Evolutionary conservation across 2,888 invertebrate genomes (phyloP).

Genomic region (Carpatolechia fugitivella): DNA sequence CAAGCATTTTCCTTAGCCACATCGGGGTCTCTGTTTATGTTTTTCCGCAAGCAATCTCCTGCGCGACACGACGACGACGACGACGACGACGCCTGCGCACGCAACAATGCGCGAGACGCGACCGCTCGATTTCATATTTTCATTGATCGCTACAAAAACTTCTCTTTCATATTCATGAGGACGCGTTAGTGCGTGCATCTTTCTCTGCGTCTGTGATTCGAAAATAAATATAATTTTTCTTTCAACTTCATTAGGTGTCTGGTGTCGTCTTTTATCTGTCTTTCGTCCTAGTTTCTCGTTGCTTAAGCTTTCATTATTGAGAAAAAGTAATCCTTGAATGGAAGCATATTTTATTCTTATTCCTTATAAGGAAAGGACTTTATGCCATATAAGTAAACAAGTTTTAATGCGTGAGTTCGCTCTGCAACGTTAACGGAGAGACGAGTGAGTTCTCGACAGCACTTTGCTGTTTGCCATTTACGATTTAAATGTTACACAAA

Average conservation of each 20-base stretch:
- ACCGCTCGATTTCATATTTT: constrained; percentile 28
- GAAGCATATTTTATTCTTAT: constrained; percentile 55
- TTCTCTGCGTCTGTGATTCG: not conserved
- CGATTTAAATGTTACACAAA: constrained; percentile 44
- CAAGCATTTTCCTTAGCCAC: constrained; percentile 2
- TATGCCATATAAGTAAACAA: constrained; percentile 72
- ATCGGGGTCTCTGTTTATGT: constrained; percentile 23
- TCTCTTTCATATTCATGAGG: constrained; percentile 16
- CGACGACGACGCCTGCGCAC: constrained; percentile 14
- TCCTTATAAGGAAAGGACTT: constrained; percentile 56
- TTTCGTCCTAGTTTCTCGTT: constrained; percentile 38
- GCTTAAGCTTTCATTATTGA: constrained; percentile 33
- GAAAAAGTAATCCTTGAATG: constrained; percentile 62
- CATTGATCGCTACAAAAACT: constrained; percentile 23
- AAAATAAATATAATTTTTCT: not conserved
- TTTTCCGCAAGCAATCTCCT: constrained; percentile 17
- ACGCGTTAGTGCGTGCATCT: constrained; percentile 25
- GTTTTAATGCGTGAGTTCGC: constrained; percentile 67
- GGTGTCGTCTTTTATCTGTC: no score
- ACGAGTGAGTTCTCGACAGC: constrained; percentile 47
- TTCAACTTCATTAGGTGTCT: not conserved
- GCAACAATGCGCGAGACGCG: constrained; percentile 21
- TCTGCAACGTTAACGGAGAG: constrained; percentile 58
- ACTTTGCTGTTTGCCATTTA: constrained; percentile 38
- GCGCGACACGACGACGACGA: constrained; percentile 8